Percentiles rank a stretch among this genome's conserved stretches.
Evolutionary conservation across 53 echinoderm and acorn worm genomes (phyloP).

Genomic region (Apostichopus leukothele): DNA sequence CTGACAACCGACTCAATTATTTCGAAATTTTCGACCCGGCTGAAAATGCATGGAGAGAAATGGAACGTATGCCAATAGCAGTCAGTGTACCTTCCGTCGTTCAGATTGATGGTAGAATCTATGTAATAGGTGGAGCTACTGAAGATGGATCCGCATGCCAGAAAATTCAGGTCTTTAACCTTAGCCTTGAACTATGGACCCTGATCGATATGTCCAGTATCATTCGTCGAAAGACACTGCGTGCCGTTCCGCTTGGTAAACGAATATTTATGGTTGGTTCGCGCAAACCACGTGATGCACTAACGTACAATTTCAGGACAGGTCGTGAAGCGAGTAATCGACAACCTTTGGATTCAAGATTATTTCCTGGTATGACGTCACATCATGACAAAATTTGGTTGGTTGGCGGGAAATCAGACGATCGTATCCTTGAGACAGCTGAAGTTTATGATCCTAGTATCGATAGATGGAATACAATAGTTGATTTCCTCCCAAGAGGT

Average conservation of each 20-base stretch:
- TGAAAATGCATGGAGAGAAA: slow-evolving; percentile 57
- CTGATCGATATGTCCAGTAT: slow-evolving; percentile 46
- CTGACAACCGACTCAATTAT: slow-evolving; percentile 54
- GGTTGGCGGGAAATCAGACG: slow-evolving; percentile 67
- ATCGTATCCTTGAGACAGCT: slow-evolving; percentile 51
- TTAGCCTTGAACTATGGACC: slow-evolving; percentile 62
- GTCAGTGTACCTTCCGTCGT: slow-evolving; percentile 74
- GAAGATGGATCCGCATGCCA: slow-evolving; percentile 61
- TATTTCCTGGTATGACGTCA: slow-evolving; percentile 59
- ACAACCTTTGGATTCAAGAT: slow-evolving; percentile 58
- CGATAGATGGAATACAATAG: slow-evolving; percentile 60
- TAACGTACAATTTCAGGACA: slow-evolving; percentile 49
- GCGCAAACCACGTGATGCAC: slow-evolving; percentile 62
- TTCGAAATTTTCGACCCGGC: slow-evolving; percentile 61
- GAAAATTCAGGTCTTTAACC: slow-evolving; percentile 66
- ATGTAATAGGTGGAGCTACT: slow-evolving; percentile 74
- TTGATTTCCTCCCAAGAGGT: slow-evolving; percentile 55
- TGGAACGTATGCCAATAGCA: slow-evolving; percentile 63
- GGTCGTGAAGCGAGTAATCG: slow-evolving; percentile 47
- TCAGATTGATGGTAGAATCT: slow-evolving; percentile 52
- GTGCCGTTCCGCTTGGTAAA: slow-evolving; percentile 49
- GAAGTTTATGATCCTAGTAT: slow-evolving; percentile 62
- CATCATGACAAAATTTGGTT: slow-evolving; percentile 61
- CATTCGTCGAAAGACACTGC: slow-evolving; percentile 64
- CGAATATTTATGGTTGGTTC: slow-evolving; percentile 63